Evolutionary conservation across 2,113 vertebrate genomes (phyloP).

Genomic region (Muntiacus muntjak): DNA sequence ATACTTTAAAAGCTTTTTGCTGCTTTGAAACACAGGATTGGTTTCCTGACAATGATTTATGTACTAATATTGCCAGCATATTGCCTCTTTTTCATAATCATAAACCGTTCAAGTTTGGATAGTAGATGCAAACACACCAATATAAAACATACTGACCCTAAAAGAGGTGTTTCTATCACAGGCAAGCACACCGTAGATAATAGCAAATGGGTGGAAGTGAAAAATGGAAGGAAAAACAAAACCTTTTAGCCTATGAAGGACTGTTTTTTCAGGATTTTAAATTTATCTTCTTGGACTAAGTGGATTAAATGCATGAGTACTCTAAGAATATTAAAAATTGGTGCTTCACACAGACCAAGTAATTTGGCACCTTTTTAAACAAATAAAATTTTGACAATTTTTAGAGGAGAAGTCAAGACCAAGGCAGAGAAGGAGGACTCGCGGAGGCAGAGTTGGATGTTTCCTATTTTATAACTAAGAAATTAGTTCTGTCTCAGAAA

Average conservation of each 20-base stretch:
- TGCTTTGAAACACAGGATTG: constrained; percentile 57
- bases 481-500: neutral
- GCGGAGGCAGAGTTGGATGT: neutral
- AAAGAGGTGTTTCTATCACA: neutral
- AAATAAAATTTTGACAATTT: neutral
- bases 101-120: constrained; percentile 19
- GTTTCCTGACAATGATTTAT: constrained; percentile 55
- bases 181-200: neutral
- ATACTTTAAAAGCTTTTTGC: constrained; percentile 40
- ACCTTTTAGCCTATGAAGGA: neutral
- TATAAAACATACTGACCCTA: constrained; percentile 56
- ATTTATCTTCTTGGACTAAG: neutral
- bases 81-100: constrained; percentile 59
- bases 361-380: neutral
- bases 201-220: neutral
- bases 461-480: neutral
- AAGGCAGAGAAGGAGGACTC: neutral
- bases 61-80: constrained; percentile 36
- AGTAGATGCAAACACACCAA: constrained; percentile 37
- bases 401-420: neutral
- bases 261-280: neutral
- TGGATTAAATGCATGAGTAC: neutral
- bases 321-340: neutral
- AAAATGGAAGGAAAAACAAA: neutral
- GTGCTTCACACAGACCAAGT: neutral